Evolutionary conservation across 2,113 vertebrate genomes (phyloP).

Genomic region (Thinocorus orbignyianus): DNA sequence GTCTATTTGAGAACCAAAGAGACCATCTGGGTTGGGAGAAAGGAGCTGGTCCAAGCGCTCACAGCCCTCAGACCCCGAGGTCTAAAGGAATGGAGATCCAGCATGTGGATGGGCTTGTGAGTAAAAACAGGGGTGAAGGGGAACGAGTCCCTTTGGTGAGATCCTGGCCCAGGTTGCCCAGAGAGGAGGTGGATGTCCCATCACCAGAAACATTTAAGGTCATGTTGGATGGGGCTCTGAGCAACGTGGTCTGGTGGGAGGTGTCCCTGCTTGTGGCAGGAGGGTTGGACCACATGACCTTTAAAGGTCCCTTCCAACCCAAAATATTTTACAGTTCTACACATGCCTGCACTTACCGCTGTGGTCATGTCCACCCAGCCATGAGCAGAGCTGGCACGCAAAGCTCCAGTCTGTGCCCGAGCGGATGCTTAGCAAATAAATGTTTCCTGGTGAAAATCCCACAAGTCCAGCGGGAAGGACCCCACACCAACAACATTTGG

Average conservation of each 20-base stretch:
- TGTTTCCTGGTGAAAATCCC: not conserved
- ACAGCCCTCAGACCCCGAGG: not conserved
- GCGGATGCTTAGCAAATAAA: not conserved
- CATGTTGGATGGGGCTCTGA: not conserved
- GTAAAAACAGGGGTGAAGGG: accelerated
- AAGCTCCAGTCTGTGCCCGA: accelerated
- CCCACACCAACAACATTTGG: accelerated
- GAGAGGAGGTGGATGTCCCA: not conserved
- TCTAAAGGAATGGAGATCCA: not conserved
- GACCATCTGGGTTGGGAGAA: not conserved
- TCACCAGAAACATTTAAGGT: not conserved
- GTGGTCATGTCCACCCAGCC: accelerated
- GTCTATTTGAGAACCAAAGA: not conserved
- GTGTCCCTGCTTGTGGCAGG: not conserved
- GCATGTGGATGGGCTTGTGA: accelerated
- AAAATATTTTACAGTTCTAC: not conserved
- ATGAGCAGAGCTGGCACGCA: not conserved
- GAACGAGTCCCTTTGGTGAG: not conserved
- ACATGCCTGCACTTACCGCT: not conserved
- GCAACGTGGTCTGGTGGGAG: not conserved
- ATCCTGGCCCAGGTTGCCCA: not conserved
- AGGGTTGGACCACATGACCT: not conserved
- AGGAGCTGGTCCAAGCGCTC: accelerated
- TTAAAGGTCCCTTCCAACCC: not conserved
- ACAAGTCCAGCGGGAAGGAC: not conserved